Conservation (phyloP, 1,140 invertebrate genomes). For the Ptiloglossa arizonensis region DNA sequence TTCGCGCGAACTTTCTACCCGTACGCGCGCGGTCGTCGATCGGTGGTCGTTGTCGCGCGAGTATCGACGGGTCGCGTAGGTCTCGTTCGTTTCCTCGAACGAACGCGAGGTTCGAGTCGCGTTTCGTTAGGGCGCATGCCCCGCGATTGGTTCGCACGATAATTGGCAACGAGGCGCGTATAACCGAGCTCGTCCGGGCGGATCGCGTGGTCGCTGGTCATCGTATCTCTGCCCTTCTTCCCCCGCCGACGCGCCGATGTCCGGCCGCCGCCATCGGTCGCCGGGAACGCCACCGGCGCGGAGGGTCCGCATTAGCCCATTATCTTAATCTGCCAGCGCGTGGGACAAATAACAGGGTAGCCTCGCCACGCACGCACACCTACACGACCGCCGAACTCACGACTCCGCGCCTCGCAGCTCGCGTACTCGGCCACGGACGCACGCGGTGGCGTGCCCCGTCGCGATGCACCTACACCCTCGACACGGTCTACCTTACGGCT, state of each 20-base stretch:
- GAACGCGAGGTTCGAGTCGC: not conserved
- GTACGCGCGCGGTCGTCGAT: too few species aligned
- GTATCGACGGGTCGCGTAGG: conserved; percentile 33
- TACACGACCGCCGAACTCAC: not conserved
- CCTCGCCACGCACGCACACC: not conserved
- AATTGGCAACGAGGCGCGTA: conserved; percentile 55
- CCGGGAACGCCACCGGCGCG: conserved; percentile 23
- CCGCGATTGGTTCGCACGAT: conserved; percentile 62
- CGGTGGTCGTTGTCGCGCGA: too few species aligned
- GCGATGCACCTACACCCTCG: not conserved
- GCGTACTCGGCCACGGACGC: not conserved
- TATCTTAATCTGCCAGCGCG: conserved; percentile 68
- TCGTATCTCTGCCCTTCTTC: conserved; percentile 55
- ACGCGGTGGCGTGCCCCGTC: conserved; percentile 7
- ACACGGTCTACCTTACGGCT: not conserved
- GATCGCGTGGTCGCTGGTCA: conserved; percentile 66
- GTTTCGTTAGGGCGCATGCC: conserved; percentile 33
- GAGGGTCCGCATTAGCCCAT: conserved; percentile 64
- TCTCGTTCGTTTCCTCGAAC: conserved; percentile 36
- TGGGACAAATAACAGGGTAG: conserved; percentile 69
- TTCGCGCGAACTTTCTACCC: too few species aligned
- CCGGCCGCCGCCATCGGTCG: conserved; percentile 36
- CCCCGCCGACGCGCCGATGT: conserved; percentile 25
- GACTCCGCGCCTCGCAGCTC: too few species aligned
- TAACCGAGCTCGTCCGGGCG: conserved; percentile 44